phyloP scores from a whole-genome alignment of 2,888 invertebrate genomes.

The Zeuzera pyrina region DNA sequence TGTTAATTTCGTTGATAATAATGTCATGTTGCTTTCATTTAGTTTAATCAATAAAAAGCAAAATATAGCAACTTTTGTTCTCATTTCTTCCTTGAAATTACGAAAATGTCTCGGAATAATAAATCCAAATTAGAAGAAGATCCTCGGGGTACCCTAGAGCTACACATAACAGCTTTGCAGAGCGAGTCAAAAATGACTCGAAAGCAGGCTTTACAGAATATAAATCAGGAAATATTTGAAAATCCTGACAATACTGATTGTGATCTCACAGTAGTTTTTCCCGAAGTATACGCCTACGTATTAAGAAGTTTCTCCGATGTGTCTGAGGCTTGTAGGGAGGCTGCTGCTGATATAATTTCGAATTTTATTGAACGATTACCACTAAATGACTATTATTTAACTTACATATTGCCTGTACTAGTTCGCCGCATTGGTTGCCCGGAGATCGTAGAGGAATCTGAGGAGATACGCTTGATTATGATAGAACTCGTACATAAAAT shows the following conservation, averaged over 20 bases:
- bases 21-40: not conserved
- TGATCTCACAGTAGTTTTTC: conserved; percentile 44
- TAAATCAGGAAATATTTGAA: conserved; percentile 63
- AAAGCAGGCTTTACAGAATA: conserved; percentile 68
- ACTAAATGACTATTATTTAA: conserved; percentile 80
- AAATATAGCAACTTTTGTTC: not conserved
- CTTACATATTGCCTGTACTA: conserved; percentile 82
- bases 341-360: conserved; percentile 67
- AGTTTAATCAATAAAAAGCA: conserved; percentile 13
- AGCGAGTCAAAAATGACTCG: conserved; percentile 74
- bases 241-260: conserved; percentile 42
- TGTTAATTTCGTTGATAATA: conserved; percentile 18
- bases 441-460: conserved; percentile 78
- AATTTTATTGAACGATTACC: conserved; percentile 73
- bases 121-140: conserved; percentile 39
- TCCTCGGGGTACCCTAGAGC: conserved; percentile 43
- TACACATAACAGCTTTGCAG: conserved; percentile 57
- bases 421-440: conserved; percentile 83
- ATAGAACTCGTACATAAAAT: conserved; percentile 78
- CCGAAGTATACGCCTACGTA: conserved; percentile 53
- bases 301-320: conserved; percentile 66
- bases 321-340: conserved; percentile 77
- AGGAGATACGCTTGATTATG: conserved; percentile 85
- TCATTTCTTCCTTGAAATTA: not conserved
- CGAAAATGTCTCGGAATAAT: conserved; percentile 36